Base-by-base conservation (phyloP, 2,888 invertebrate species). In the Ennomos fuscantarius region DNA sequence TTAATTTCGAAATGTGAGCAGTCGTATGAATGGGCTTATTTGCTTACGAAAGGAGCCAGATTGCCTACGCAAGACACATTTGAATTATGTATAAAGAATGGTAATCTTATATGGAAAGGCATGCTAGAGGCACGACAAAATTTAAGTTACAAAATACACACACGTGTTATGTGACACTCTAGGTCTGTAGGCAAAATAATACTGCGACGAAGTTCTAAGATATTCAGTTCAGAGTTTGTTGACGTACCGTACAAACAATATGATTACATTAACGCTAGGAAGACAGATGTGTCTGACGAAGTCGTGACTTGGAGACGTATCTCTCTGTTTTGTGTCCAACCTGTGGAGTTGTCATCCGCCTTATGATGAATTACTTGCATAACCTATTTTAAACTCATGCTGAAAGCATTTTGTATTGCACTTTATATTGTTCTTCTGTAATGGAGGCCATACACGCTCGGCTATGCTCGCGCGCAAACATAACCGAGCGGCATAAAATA, bases 41-140 rank as follows among this genome's bases (percentile, higher is more conserved):
- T 56, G 56, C 45, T 64, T 56, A 67, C 62, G 60, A 65, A 67
- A 62, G 61, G 57, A 57, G 48, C 62, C 54, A 49, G 43, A 55
- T 65, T 51, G 51, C 65, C 63, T 60, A 68, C 62, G 55, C 60
- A 62, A 55, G 52, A 45, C 55, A 51, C 49, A 65, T 68, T 64
- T 61, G 60, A 65, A 65, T 65, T 15, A 65, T n/a, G n/a, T n/a
- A n/a, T 62, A 63, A 67, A 63, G 57, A 65, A 60, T 59, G 56
- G 44, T 51, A 52, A 55, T 44, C 52, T 45, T 60, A 60, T 54
- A 66, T 37, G 62, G 63, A 50, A 53, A 51, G 64, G 60, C 50
- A 64, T 61, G 62, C 51, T 68, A 60, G 63, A 50, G 57, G 62
- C 60, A 46, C 33, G 34, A 40, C 54, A 41, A 55, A 44, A 66